These are phyloP conservation scores for Anthoscopus minutus DNA, from an alignment of 2,113 vertebrate species.

Conservation along the genomic window DNA sequence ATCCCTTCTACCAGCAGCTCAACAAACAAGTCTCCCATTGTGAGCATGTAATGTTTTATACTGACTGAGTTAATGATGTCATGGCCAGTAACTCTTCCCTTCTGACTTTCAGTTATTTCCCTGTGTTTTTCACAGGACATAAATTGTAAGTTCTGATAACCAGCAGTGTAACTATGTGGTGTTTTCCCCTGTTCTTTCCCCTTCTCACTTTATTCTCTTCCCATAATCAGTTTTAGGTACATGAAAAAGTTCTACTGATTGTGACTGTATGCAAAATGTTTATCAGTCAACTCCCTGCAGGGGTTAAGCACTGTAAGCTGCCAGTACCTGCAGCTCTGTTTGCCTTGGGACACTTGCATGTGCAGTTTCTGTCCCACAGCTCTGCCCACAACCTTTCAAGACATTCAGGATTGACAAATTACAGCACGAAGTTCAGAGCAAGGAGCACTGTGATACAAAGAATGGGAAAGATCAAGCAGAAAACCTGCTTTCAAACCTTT, in stretches of 20 bases:
- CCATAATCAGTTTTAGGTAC: not conserved
- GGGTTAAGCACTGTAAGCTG: not conserved
- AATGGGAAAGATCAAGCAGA: not conserved
- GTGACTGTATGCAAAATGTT: not conserved
- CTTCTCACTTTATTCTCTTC: not conserved
- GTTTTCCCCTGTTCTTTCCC: not conserved
- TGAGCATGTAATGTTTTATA: not conserved
- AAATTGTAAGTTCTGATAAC: not conserved
- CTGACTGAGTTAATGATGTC: not conserved
- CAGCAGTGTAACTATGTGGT: not conserved
- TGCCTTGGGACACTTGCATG: not conserved
- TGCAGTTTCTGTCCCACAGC: not conserved
- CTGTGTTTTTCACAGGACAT: not conserved
- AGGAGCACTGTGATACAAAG: not conserved
- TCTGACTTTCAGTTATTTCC: not conserved
- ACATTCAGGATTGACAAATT: not conserved
- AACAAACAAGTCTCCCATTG: not conserved
- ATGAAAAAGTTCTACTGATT: not conserved
- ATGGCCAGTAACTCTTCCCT: constrained; percentile 23
- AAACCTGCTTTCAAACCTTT: not conserved
- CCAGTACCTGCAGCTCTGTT: not conserved
- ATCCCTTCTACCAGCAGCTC: not conserved
- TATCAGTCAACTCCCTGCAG: not conserved
- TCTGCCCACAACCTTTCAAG: not conserved
- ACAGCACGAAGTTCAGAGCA: not conserved